Conservation (phyloP, 1,140 invertebrate species). For the Caenorhabditis latens region DNA sequence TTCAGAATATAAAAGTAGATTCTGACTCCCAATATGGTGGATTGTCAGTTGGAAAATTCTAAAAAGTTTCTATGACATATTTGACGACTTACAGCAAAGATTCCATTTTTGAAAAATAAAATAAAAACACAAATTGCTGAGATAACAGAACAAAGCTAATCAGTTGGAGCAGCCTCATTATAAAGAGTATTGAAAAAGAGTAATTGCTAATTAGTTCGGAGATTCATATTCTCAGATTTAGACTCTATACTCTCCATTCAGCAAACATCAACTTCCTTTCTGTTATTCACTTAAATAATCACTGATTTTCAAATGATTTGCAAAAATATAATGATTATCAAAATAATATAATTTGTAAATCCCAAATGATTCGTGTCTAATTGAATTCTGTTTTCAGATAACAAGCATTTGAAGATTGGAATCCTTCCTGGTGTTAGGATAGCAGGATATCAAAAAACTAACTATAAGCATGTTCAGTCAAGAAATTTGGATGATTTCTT, state of each 20-base stretch:
- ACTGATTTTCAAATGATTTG: not conserved
- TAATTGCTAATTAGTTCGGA: not conserved
- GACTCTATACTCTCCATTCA: not conserved
- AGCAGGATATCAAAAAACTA: too few species aligned
- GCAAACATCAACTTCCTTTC: too few species aligned
- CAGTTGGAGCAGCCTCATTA: not conserved
- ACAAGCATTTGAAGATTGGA: not conserved
- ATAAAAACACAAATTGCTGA: too few species aligned
- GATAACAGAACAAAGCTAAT: not conserved
- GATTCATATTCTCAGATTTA: not conserved
- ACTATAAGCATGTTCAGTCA: too few species aligned
- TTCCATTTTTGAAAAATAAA: too few species aligned
- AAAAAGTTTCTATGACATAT: not conserved
- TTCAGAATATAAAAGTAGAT: not conserved
- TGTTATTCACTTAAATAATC: not conserved
- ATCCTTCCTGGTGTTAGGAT: too few species aligned
- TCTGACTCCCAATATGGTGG: not conserved
- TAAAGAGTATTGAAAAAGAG: too few species aligned
- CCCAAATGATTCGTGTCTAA: not conserved
- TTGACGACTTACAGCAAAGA: too few species aligned
- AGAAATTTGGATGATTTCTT: too few species aligned
- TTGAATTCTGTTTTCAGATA: not conserved
- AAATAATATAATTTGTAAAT: not conserved
- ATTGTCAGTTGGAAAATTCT: not conserved
- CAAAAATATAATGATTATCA: not conserved